Conservation (phyloP, 2,113 vertebrate genomes). For the Xenopus borealis region DNA sequence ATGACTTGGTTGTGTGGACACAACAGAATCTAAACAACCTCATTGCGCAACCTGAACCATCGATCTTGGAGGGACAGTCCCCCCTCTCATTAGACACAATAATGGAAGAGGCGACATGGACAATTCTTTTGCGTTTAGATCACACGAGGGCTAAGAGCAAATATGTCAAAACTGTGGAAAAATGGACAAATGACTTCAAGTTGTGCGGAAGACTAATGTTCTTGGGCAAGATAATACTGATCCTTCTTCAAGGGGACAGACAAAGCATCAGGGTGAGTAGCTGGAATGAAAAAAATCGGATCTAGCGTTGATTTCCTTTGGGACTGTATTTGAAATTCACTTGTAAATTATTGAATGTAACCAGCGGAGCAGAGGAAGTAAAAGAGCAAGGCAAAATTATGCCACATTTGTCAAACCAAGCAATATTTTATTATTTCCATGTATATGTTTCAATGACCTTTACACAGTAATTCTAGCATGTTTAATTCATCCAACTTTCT, state of each 20-base stretch:
- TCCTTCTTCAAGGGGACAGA: conserved; percentile 79
- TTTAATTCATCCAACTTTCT: no score
- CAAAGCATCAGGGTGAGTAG: conserved; percentile 71
- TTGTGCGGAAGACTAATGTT: conserved; percentile 82
- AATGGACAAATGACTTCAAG: conserved; percentile 71
- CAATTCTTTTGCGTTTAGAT: conserved; percentile 74
- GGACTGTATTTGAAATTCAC: conserved; percentile 17
- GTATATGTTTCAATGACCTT: no score
- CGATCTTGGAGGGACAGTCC: conserved; percentile 33
- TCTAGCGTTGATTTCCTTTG: conserved; percentile 52
- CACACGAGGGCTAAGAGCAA: conserved; percentile 81
- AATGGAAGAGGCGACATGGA: conserved; percentile 60
- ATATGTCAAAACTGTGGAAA: conserved; percentile 75
- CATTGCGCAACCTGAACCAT: conserved; percentile 48
- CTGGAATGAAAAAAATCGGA: conserved; percentile 49
- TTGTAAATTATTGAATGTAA: neutral
- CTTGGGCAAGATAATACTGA: conserved; percentile 75
- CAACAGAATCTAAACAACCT: conserved; percentile 66
- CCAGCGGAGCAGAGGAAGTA: neutral
- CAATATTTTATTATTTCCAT: no score
- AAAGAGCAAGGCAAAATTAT: neutral
- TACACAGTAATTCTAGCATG: no score
- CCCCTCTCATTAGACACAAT: conserved; percentile 44
- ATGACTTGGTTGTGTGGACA: conserved; percentile 74
- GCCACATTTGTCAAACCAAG: neutral